Evolutionary conservation across 2,888 invertebrate genomes (phyloP).

Genomic region (Pediacus dermestoides): DNA sequence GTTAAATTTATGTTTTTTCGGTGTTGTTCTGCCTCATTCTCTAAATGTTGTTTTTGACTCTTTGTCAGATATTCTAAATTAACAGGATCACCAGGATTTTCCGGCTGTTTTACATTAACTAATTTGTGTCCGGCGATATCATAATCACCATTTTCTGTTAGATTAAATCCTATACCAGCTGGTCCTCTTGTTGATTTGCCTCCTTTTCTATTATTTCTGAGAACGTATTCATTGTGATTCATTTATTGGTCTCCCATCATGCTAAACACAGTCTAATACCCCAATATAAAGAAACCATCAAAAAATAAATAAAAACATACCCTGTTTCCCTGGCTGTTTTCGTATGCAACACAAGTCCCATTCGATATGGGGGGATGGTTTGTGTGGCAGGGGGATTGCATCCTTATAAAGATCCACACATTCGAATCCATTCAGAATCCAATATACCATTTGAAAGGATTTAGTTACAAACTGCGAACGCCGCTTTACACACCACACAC

Average conservation of each 20-base stretch:
- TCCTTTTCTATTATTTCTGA: conserved; percentile 13
- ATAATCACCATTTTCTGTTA: conserved; percentile 15
- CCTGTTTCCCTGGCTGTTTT: background rate
- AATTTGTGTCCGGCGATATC: conserved; percentile 16
- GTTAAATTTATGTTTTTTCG: too few relatives aligned
- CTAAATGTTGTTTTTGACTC: too few relatives aligned
- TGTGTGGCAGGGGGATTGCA: conserved; percentile 9
- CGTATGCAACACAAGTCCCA: conserved; percentile 2
- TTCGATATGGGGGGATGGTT: background rate
- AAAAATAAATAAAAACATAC: too few relatives aligned
- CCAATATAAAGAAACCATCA: too few relatives aligned
- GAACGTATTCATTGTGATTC: conserved; percentile 6
- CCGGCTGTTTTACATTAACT: conserved; percentile 15
- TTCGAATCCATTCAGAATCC: conserved; percentile 18
- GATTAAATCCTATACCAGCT: conserved; percentile 16
- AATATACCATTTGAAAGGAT: conserved; percentile 40
- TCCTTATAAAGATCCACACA: conserved; percentile 20
- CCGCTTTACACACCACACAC: conserved; percentile 44
- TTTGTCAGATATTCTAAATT: conserved; percentile 9
- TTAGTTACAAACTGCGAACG: conserved; percentile 46
- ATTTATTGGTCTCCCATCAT: background rate
- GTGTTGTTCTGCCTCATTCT: too few relatives aligned
- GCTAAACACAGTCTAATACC: too few relatives aligned
- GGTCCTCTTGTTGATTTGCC: conserved; percentile 17
- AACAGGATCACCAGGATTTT: conserved; percentile 13